Evolutionary conservation across 2,888 invertebrate genomes (phyloP).

Genomic region (Asteroscopus sphinx): DNA sequence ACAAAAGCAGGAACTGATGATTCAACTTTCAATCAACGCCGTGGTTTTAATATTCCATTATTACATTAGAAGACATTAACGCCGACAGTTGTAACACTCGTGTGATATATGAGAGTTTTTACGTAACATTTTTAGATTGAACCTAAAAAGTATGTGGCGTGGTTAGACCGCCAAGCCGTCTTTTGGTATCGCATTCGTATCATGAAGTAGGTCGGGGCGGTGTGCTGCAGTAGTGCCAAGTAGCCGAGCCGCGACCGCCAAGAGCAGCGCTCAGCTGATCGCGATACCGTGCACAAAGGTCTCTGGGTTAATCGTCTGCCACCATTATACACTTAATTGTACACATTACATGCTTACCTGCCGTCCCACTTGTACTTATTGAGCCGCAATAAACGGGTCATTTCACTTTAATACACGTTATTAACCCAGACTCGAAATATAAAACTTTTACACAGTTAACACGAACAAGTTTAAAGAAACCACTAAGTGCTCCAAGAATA

Average conservation of each 20-base stretch:
- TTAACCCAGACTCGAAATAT: slow-evolving; percentile 40
- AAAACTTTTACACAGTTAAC: slow-evolving; percentile 31
- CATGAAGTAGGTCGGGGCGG: slow-evolving; percentile 66
- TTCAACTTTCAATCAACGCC: slow-evolving; percentile 30
- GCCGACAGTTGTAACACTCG: slow-evolving; percentile 28
- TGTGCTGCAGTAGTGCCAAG: slow-evolving; percentile 64
- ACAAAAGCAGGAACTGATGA: slow-evolving; percentile 46
- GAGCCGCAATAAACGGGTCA: slow-evolving; percentile 42
- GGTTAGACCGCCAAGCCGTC: slow-evolving; percentile 37
- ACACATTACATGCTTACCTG: slow-evolving; percentile 55
- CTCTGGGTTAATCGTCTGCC: slow-evolving; percentile 80
- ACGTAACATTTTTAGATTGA: slow-evolving; percentile 30
- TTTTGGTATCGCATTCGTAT: slow-evolving; percentile 37
- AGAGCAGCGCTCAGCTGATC: slow-evolving; percentile 78
- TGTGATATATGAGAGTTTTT: slow-evolving; percentile 29
- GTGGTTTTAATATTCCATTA: slow-evolving; percentile 37
- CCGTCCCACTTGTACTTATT: slow-evolving; percentile 30
- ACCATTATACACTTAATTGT: slow-evolving; percentile 70
- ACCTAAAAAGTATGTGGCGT: slow-evolving; percentile 29
- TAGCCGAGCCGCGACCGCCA: slow-evolving; percentile 64
- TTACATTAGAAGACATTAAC: slow-evolving; percentile 20
- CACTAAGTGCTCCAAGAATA: slow-evolving; percentile 46
- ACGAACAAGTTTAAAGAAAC: slow-evolving; percentile 38
- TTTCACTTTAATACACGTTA: slow-evolving; percentile 50
- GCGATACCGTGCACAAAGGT: slow-evolving; percentile 82